A percentile compares a stretch with the other conserved stretches of the same genome.
phyloP scores from a whole-genome alignment of 2,888 invertebrate species.

The Acanthosepion esculentum region DNA sequence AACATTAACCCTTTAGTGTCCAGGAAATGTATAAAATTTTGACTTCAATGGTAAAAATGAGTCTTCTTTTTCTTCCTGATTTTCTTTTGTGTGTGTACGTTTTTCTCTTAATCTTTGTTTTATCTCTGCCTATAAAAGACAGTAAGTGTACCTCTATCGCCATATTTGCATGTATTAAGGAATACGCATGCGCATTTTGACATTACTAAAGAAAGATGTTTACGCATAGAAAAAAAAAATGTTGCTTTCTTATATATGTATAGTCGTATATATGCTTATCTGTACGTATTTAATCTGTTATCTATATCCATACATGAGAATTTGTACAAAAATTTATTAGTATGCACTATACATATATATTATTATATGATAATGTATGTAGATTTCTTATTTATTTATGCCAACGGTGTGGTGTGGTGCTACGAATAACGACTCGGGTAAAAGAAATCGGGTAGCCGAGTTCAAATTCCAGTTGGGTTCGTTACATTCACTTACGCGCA shows the following conservation, averaged over 20 bases:
- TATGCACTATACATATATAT: not conserved
- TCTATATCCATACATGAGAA: not conserved
- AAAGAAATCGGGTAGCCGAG: too few species aligned
- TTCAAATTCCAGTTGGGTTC: too few species aligned
- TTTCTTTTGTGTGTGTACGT: not conserved
- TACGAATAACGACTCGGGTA: too few species aligned
- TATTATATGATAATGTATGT: too few species aligned
- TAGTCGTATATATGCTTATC: not conserved
- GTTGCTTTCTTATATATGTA: not conserved
- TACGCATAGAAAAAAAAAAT: not conserved
- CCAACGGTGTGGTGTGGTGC: too few species aligned
- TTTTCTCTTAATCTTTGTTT: not conserved
- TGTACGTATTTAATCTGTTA: not conserved
- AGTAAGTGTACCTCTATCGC: not conserved
- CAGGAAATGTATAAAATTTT: not conserved
- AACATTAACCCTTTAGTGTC: not conserved
- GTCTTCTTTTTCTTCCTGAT: not conserved
- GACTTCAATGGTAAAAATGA: not conserved
- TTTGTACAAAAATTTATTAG: not conserved
- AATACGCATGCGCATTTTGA: not conserved
- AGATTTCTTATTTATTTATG: too few species aligned
- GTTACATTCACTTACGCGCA: too few species aligned
- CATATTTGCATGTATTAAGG: not conserved
- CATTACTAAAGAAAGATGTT: not conserved
- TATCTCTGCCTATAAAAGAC: not conserved